A percentile compares a stretch with the other conserved stretches of the same genome.
Conservation (phyloP, 1,140 invertebrate genomes). For the Drosophila obscura region DNA sequence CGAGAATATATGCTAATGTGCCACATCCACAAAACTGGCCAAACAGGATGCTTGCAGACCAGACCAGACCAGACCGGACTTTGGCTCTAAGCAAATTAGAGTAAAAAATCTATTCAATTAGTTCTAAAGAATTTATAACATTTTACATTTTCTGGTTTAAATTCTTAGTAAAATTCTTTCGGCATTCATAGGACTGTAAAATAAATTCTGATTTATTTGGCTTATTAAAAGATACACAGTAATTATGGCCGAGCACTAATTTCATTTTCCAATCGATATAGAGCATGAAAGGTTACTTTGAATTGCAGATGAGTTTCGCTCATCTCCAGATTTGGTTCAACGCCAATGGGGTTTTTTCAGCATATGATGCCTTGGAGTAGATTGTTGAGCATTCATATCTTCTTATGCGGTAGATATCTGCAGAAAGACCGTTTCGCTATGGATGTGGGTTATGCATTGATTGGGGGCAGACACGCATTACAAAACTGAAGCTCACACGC, state of each 20-base stretch:
- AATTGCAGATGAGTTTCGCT: slow-evolving; percentile 32
- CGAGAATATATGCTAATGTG: slow-evolving; percentile 34
- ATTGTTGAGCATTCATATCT: not conserved
- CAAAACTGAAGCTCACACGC: slow-evolving; percentile 10
- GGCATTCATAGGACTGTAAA: too few species aligned
- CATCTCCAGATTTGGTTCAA: slow-evolving; percentile 16
- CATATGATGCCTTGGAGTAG: not conserved
- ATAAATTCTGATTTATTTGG: not conserved
- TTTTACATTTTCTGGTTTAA: not conserved
- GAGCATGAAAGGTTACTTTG: slow-evolving; percentile 31
- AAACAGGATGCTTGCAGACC: slow-evolving; percentile 28
- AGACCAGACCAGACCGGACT: slow-evolving; percentile 9
- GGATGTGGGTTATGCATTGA: slow-evolving; percentile 22
- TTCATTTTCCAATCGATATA: slow-evolving; percentile 18
- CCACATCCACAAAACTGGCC: slow-evolving; percentile 18
- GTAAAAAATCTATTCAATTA: slow-evolving; percentile 3
- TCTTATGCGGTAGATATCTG: not conserved
- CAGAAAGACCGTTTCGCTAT: not conserved
- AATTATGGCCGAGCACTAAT: slow-evolving; percentile 11
- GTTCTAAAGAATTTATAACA: not conserved
- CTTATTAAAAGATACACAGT: not conserved
- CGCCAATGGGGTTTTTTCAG: not conserved
- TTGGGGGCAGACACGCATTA: slow-evolving; percentile 24
- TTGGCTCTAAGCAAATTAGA: not conserved
- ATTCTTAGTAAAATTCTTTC: too few species aligned